Evolutionary conservation across 2,888 invertebrate species (phyloP).

Genomic region (Eristalis intricaria): DNA sequence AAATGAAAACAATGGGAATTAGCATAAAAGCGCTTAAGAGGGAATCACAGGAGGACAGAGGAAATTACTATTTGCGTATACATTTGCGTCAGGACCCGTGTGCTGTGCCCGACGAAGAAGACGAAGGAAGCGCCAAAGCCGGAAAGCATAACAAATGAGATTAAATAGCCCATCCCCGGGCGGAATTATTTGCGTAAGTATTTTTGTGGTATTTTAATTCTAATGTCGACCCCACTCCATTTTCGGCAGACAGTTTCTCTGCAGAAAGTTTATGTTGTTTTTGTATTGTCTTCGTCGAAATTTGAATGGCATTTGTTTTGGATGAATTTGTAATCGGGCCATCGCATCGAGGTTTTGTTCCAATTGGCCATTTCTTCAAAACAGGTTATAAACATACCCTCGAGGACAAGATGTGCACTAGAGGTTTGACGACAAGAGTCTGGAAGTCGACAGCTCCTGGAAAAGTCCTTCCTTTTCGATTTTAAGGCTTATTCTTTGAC

Average conservation of each 20-base stretch:
- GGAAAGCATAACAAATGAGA: conserved; percentile 31
- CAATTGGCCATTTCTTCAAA: no score
- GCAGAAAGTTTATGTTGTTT: background rate
- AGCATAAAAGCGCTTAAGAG: conserved; percentile 26
- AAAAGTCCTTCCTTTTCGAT: no score
- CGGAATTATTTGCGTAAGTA: conserved; percentile 24
- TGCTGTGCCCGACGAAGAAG: background rate
- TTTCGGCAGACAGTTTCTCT: background rate
- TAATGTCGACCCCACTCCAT: background rate
- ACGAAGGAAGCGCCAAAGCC: background rate
- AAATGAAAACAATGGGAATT: conserved; percentile 26
- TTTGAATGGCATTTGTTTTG: no score
- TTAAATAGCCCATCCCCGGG: background rate
- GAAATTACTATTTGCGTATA: conserved; percentile 4
- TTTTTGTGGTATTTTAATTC: conserved; percentile 1
- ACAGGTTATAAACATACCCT: no score
- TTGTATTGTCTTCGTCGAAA: background rate
- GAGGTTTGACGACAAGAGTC: no score
- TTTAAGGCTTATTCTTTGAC: no score
- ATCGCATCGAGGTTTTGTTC: no score
- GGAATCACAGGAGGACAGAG: conserved; percentile 7
- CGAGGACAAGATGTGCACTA: no score
- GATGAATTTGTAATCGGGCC: no score
- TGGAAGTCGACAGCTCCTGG: no score
- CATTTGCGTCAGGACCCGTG: background rate